Evolutionary conservation across 2,888 invertebrate genomes (phyloP).

Genomic region (Miltochrista miniata): DNA sequence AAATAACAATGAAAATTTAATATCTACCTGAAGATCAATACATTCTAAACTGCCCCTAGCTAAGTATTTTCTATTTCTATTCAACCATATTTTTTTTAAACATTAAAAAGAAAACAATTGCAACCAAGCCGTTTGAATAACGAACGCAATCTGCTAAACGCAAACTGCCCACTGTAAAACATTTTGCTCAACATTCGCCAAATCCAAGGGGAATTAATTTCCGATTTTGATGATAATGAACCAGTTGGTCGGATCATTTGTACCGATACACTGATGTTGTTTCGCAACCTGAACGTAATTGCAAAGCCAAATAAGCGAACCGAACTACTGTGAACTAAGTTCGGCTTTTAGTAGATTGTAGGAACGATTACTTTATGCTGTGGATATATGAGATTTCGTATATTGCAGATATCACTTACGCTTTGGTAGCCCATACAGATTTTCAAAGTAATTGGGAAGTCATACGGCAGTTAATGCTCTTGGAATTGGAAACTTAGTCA

Average conservation of each 20-base stretch:
- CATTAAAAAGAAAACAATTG: neutral
- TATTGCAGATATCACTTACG: no score
- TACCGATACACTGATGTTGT: conserved; percentile 55
- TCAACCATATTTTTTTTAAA: no score
- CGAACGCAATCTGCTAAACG: conserved; percentile 44
- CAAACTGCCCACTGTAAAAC: conserved; percentile 47
- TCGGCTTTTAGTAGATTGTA: neutral
- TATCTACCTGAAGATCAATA: no score
- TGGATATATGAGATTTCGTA: no score
- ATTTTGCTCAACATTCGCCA: conserved; percentile 51
- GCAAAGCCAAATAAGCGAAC: conserved; percentile 48
- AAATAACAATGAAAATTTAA: no score
- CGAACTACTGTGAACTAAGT: conserved; percentile 27
- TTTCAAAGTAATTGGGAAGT: no score
- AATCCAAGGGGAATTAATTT: conserved; percentile 66
- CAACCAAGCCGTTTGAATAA: neutral
- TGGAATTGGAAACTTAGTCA: no score
- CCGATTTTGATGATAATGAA: conserved; percentile 68
- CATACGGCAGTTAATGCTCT: neutral
- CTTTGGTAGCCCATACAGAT: no score
- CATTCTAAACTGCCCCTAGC: no score
- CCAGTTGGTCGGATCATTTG: conserved; percentile 55
- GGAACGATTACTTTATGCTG: neutral
- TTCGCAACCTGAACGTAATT: conserved; percentile 55
- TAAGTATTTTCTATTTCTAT: no score